Base-by-base conservation (phyloP, 2,888 invertebrate genomes). In the Netelia inedita region DNA sequence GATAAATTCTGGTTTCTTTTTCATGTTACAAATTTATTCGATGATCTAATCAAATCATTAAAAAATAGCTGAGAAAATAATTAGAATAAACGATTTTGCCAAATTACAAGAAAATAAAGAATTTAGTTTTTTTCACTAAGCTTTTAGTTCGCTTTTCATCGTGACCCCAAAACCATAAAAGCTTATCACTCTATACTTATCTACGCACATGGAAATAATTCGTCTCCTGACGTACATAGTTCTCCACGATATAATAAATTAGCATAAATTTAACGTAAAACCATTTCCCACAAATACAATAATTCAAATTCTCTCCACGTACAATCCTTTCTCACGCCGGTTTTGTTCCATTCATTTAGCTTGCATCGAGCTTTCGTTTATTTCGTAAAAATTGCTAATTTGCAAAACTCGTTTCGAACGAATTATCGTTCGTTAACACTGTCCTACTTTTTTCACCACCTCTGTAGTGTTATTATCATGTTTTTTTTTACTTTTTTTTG, bases 121-220 rank as follows among this genome's bases (percentile, higher is more conserved):
- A 14, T 46, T 0, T 46, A 11, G 14, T 14, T 14, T 11, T 46
- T 46, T 46, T 46, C 14, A 2, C 2, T 11, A 14, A 11, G 46
- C 8, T 19, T 21, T 21, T n/a, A 16, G 43, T 2, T 14, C 43
- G 16, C 11, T 19, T 43, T 65, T 16, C 65, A 21, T 23, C 21
- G 16, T 65, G 65, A 65, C 43, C 16, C 35, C 41, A 19, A 65
- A 43, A 65, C 0, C 43, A 46, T 19, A 65, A 43, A 65, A 59
- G 21, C 21, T 19, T 55, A 6, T 19, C 19, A 23, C 21, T 23
- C 21, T 5, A 21, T 10, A 10, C 59, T 59, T 59, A 59, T 59
- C 59, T 59, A 11, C 21, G 10, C 21, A 2, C 59, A 14, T 21
- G 19, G 1, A 21, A 59, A 59, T 59, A 59, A 19, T 57, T 19